Evolutionary conservation across 2,113 vertebrate genomes (phyloP).

Genomic region (Montifringilla adamsi): DNA sequence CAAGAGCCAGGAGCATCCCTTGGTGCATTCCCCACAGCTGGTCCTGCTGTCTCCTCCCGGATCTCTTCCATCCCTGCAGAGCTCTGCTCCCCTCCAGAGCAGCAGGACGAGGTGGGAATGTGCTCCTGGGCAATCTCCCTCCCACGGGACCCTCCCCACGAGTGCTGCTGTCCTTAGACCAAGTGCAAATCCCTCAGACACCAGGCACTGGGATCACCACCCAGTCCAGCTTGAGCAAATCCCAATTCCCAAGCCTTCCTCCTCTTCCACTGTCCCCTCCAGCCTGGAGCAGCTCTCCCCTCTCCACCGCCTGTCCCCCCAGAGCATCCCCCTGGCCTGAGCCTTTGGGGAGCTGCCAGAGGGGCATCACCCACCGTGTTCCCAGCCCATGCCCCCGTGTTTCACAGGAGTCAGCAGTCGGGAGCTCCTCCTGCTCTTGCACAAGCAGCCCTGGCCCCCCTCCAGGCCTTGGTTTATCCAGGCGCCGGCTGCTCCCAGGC

Average conservation of each 20-base stretch:
- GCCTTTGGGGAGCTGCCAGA: neutral
- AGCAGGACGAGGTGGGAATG: neutral
- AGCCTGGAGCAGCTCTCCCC: rapidly evolving
- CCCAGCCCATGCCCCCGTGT: rapidly evolving
- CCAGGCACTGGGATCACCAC: neutral
- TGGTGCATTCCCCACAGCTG: rapidly evolving
- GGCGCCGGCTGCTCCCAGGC: slow-evolving; percentile 22
- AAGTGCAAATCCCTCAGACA: neutral
- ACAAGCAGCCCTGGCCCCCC: neutral
- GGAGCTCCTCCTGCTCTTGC: neutral
- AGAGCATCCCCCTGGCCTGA: neutral
- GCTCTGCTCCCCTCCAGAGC: neutral
- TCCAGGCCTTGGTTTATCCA: slow-evolving; percentile 13
- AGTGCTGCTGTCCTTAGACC: neutral
- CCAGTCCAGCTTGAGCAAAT: neutral
- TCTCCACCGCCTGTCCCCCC: neutral
- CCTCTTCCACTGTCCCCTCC: neutral
- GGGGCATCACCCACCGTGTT: rapidly evolving
- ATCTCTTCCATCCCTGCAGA: neutral
- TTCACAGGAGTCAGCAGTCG: neutral
- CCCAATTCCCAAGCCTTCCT: neutral
- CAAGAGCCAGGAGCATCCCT: neutral
- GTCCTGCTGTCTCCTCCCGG: neutral
- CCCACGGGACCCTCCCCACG: rapidly evolving
- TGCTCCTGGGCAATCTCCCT: neutral